Evolutionary conservation across 2,797 vertebrate species (phyloP).

Genomic region (Channallabes apus): DNA sequence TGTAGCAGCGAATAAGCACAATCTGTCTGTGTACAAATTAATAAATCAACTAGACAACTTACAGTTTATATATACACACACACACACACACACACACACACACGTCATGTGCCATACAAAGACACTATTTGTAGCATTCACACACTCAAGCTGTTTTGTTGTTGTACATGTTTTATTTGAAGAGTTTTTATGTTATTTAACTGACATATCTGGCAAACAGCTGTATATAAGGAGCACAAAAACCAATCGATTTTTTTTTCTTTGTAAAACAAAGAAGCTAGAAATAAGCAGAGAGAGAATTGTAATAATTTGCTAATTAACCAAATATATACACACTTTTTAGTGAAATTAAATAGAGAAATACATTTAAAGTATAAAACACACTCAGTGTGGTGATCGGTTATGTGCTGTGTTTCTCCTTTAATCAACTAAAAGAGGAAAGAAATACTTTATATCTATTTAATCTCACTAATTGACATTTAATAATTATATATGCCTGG

Average conservation of each 20-base stretch:
- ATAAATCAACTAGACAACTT: slow-evolving; percentile 55
- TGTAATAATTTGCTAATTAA: not conserved
- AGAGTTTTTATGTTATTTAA: slow-evolving; percentile 71
- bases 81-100: slow-evolving; percentile 34
- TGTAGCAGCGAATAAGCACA: slow-evolving; percentile 70
- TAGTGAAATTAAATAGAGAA: not conserved
- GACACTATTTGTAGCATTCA: slow-evolving; percentile 30
- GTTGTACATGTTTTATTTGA: slow-evolving; percentile 67
- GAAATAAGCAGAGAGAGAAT: slow-evolving; percentile 43
- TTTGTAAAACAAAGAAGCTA: slow-evolving; percentile 54
- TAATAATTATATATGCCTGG: not conserved
- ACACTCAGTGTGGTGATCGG: not conserved
- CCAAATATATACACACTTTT: not conserved
- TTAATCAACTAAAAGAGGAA: not conserved
- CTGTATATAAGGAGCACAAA: slow-evolving; percentile 63
- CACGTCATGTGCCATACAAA: not conserved
- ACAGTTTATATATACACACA: not conserved
- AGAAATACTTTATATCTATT: not conserved
- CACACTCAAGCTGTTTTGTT: slow-evolving; percentile 52
- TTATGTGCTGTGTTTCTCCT: not conserved
- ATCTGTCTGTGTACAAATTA: slow-evolving; percentile 50
- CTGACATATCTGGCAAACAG: slow-evolving; percentile 68
- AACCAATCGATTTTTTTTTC: slow-evolving; percentile 38
- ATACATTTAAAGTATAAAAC: not conserved
- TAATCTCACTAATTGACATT: not conserved